These are phyloP conservation scores for Lasioglossum oenotherae DNA, from an alignment of 2,888 invertebrate species.

Conservation along the genomic window DNA sequence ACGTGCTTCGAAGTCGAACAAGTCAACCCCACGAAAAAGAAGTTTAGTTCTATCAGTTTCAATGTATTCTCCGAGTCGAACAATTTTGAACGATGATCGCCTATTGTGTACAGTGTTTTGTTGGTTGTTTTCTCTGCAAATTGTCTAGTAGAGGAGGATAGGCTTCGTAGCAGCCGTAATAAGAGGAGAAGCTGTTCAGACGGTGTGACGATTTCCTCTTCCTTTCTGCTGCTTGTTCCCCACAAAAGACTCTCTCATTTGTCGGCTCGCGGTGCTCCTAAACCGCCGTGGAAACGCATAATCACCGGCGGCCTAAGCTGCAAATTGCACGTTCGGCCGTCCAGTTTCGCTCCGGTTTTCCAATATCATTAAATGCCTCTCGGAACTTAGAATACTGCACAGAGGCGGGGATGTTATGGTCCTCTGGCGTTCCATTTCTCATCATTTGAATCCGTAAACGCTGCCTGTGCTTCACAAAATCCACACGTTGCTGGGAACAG, in stretches of 20 bases:
- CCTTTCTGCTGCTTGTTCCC: slow-evolving; percentile 20
- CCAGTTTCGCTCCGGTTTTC: background rate
- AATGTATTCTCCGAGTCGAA: background rate
- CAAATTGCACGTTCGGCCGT: slow-evolving; percentile 1
- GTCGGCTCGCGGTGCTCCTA: slow-evolving; percentile 12
- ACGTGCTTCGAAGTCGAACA: background rate
- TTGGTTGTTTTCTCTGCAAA: background rate
- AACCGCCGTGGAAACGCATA: background rate
- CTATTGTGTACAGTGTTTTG: slow-evolving; percentile 16
- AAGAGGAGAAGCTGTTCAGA: slow-evolving; percentile 27
- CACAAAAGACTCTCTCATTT: slow-evolving; percentile 15
- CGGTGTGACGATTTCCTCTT: slow-evolving; percentile 44
- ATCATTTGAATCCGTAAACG: background rate
- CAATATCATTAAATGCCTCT: slow-evolving; percentile 5
- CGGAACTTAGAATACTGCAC: background rate
- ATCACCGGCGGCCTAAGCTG: background rate
- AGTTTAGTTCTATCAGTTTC: background rate
- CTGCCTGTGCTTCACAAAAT: background rate
- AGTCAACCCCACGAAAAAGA: background rate
- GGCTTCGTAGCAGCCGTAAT: slow-evolving; percentile 1
- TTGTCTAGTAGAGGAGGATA: slow-evolving; percentile 5
- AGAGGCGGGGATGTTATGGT: background rate
- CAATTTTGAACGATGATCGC: background rate
- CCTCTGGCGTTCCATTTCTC: background rate
- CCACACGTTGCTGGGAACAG: background rate